Conservation (phyloP, 2,888 invertebrate species). For the Alentia gelatinosa region DNA sequence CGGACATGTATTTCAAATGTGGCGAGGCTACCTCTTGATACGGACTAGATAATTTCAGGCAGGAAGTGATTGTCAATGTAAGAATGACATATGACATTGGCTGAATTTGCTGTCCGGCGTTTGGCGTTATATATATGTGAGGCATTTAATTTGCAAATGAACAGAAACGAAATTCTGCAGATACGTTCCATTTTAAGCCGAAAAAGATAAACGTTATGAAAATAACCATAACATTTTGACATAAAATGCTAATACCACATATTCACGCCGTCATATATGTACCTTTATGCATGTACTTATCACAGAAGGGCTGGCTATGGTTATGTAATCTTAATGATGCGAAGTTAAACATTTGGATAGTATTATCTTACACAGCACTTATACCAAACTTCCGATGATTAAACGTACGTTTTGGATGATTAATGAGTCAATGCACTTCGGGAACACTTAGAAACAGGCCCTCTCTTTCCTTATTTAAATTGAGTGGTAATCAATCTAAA, state of each 20-base stretch:
- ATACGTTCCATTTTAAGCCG: neutral
- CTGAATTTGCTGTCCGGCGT: neutral
- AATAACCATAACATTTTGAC: neutral
- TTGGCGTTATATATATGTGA: neutral
- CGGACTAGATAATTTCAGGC: no score
- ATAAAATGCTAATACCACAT: neutral
- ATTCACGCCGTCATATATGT: neutral
- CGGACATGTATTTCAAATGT: neutral
- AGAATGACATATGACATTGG: no score
- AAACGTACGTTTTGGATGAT: no score
- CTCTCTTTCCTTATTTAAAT: no score
- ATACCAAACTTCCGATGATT: neutral
- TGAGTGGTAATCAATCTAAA: no score
- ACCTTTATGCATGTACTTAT: no score
- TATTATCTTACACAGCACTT: neutral
- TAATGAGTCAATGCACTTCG: no score
- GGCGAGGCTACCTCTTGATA: no score
- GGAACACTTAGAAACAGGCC: no score
- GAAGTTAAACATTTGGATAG: neutral
- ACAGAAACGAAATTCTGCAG: neutral
- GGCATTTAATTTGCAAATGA: neutral
- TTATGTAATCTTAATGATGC: neutral
- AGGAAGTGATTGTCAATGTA: no score
- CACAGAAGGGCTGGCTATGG: neutral
- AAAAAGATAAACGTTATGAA: neutral